Evolutionary conservation across 1,140 invertebrate species (phyloP), one percentile per base, ranked within the genome.

Genomic region (Drosophila malerkotliana): DNA sequence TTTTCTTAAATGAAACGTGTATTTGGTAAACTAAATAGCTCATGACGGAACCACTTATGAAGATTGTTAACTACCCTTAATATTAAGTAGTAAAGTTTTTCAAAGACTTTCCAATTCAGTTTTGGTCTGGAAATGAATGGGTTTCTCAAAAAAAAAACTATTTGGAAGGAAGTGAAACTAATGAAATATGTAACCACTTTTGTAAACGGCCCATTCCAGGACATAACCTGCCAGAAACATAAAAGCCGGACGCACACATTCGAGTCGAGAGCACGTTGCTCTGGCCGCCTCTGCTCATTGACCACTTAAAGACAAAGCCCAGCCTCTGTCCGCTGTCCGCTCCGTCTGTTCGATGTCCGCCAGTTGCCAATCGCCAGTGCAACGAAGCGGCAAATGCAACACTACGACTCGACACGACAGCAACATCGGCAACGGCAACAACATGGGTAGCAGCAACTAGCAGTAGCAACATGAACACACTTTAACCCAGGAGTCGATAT

Each of bases 361-460:
- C 61, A 67, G 78, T 83, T 84, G 62, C 77, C 80, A 83, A 85
- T 87, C 78, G 79, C 53, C 74, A 55, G 74, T 81, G 82, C 82
- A 87, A 74, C 82, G 74, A 82, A 77, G 80, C 80, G 77, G 80
- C 59, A 84, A 84, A 84, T 84, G 80, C 77, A 84, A 84, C 80
- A 84, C 72, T 77, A 79, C 76, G 80, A 84, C 81, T 79, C 80
- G 77, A 80, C 80, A 83, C 76, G 76, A 79, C 61, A 76, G 48
- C 52, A 61, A 44, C 59, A 71, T 7, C 48, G 49, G 7, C 34
- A 54, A 9, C 60, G 48, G 37, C 24, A 54, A 6, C 32, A 67
- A 18, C 54, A 69, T 14, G 24, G 48, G 32, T 32, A 60, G 14
- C 26, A 58, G 51, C 57, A 52, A 67, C 53, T 67, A 74, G 72